Base-by-base conservation (phyloP, 1,140 invertebrate genomes). In the Cotesia chilonis region DNA sequence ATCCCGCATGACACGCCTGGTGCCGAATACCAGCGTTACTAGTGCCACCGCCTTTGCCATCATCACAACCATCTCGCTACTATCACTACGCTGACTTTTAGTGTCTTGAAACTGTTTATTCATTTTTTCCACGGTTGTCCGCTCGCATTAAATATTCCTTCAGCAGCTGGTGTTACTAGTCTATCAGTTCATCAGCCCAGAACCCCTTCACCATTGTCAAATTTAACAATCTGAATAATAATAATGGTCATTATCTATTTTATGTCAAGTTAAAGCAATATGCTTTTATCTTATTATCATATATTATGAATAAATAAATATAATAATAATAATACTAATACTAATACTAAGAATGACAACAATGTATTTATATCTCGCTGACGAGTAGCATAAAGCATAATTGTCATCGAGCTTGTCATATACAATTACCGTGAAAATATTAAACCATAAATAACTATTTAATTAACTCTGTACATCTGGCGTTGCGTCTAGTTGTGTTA, bases 191-290 rank as follows among this genome's bases (percentile, higher is more conserved):
- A 69, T 69, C 68, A 69, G 59, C 68, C 37, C 54, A 35, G 37
- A 37, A 20, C 14, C 37, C 28, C 60, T 20, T 36, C 5, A 70
- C 20, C 57, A 59, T 20, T 28, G 36, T 63, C 57, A 68, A 68
- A 68, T 68, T 68, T 51, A 68, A 68, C 52, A 68, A 68, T 68
- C 66, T 68, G 66, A 68, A 68, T 68, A 68, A 55, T 68, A 20
- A 68, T 55, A 54, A 35, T 7, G 0, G 63, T 28, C 3, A 28
- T 28, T 28, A 28, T 28, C 28, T 28, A 28, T 28, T 28, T 28
- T 28, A 28, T 28, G 28, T 28, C 28, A 28, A 28, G 28, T 28
- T 1, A 28, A 28, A 28, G 28, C 28, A 28, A 28, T 28, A 28
- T 28, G 28, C 28, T 28, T 28, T 28, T 28, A 28, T 28, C 3